Conservation (phyloP, 2,113 vertebrate species). For the Merops nubicus region DNA sequence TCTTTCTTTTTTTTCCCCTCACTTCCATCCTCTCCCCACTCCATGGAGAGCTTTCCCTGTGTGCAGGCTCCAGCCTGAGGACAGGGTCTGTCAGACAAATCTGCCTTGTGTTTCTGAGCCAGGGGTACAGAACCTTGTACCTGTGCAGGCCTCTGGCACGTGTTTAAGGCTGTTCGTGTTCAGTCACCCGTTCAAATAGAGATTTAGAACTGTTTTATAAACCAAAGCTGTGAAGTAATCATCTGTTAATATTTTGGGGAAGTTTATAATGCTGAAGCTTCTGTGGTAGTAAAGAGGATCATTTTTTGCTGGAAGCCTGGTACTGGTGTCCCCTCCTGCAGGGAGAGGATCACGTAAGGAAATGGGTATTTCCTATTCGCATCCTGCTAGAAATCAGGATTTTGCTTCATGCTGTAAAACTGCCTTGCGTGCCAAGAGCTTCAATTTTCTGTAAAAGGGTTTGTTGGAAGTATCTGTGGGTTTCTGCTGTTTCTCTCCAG, state of each 20-base stretch:
- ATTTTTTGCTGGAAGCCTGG: not conserved
- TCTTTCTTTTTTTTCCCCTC: not conserved
- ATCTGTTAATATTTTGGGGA: not conserved
- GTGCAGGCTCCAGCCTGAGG: not conserved
- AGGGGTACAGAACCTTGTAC: not conserved
- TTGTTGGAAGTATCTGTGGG: not conserved
- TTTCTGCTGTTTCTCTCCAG: not conserved
- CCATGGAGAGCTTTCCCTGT: not conserved
- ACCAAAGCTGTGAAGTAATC: not conserved
- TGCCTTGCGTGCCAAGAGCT: not conserved
- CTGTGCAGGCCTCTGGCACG: not conserved
- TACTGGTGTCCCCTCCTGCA: not conserved
- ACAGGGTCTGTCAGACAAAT: not conserved
- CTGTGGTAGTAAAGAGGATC: not conserved
- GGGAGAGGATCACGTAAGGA: not conserved
- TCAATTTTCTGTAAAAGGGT: fast-evolving
- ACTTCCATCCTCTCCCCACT: not conserved
- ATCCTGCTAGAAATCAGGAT: not conserved
- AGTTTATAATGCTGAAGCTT: not conserved
- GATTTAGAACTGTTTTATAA: not conserved
- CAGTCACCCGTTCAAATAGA: not conserved
- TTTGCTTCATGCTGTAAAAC: not conserved
- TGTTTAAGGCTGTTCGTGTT: not conserved
- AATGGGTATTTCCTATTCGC: not conserved
- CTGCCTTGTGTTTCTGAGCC: not conserved